phyloP scores from a whole-genome alignment of 2,888 invertebrate genomes.

The Rotaria macrura region DNA sequence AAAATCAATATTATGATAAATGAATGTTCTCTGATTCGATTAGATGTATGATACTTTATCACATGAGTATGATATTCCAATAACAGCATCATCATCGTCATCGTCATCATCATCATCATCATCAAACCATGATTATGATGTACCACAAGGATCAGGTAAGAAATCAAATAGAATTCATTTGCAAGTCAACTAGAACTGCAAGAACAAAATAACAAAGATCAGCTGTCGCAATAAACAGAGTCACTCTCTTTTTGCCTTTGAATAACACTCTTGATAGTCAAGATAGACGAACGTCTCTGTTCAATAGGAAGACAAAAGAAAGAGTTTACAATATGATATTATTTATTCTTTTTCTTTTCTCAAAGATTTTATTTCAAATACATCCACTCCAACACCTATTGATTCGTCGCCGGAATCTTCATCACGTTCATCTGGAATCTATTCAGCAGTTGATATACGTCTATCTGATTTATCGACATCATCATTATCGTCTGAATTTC shows the following conservation, averaged over 20 bases:
- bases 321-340: no score
- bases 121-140: background rate
- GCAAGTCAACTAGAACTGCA: background rate
- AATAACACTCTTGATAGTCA: background rate
- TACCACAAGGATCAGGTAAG: constrained; percentile 4
- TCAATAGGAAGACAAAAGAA: no score
- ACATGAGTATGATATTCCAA: constrained; percentile 20
- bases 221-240: background rate
- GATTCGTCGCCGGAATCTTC: background rate
- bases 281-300: background rate
- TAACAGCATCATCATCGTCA: background rate
- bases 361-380: background rate
- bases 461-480: background rate
- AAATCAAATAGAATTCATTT: background rate
- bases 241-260: background rate
- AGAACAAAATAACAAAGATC: background rate
- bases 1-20: background rate
- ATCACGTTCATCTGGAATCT: constrained; percentile 16
- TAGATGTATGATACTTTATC: background rate
- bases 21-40: background rate
- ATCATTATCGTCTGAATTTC: background rate
- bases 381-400: background rate
- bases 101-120: no score
- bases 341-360: no score
- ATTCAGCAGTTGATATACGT: background rate